A percentile compares a stretch with the other conserved stretches of the same genome.
phyloP scores from a whole-genome alignment of 2,797 vertebrate species.

The Chelidonichthys spinosus region DNA sequence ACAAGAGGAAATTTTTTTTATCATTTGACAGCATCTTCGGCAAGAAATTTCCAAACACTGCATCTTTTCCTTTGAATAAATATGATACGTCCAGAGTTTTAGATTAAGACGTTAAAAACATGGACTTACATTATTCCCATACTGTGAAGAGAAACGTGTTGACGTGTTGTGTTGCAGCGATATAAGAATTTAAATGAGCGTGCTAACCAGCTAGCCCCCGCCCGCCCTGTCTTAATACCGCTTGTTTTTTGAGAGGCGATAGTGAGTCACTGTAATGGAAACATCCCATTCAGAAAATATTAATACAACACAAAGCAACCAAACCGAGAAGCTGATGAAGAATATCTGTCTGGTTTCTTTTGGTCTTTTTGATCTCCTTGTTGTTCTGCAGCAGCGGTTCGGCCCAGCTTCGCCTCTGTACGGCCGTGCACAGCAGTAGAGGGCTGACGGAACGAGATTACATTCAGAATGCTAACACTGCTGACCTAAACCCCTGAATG shows the following conservation, averaged over 20 bases:
- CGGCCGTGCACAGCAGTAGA: slow-evolving; percentile 41
- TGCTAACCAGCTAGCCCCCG: too few relatives aligned
- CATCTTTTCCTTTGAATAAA: slow-evolving; percentile 8
- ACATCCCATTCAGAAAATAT: slow-evolving; percentile 18
- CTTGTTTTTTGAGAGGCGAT: too few relatives aligned
- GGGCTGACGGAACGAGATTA: slow-evolving; percentile 67
- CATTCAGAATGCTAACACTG: slow-evolving; percentile 66
- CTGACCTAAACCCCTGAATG: slow-evolving; percentile 68
- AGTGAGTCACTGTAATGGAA: too few relatives aligned
- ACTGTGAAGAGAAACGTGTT: background rate
- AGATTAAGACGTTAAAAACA: too few relatives aligned
- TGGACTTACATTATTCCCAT: background rate
- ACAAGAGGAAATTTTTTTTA: background rate
- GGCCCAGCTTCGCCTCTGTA: slow-evolving; percentile 7
- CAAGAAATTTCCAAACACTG: slow-evolving; percentile 6
- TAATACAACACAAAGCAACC: background rate
- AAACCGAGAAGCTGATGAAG: slow-evolving; percentile 41
- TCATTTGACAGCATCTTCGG: background rate
- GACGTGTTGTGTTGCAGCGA: too few relatives aligned
- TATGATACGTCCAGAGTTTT: background rate
- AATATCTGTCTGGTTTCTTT: slow-evolving; percentile 16
- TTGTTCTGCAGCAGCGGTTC: slow-evolving; percentile 29
- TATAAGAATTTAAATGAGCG: too few relatives aligned
- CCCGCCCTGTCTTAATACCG: too few relatives aligned
- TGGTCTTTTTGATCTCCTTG: slow-evolving; percentile 33